Base-by-base conservation (phyloP, 1,140 invertebrate genomes). In the Thrips palmi region DNA sequence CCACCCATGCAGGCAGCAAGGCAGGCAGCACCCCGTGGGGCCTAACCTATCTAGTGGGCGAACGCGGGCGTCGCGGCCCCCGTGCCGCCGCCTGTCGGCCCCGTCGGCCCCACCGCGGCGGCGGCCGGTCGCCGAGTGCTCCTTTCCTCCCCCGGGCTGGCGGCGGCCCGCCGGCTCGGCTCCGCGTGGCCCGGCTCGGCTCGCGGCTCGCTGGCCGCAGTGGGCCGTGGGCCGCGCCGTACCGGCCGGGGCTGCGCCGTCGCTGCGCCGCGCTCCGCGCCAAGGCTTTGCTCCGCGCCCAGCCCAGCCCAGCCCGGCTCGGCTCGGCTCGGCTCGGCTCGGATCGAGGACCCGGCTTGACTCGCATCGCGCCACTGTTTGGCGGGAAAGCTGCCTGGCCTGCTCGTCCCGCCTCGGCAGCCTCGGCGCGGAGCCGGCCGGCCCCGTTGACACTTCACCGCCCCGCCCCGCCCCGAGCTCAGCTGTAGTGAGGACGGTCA, bases 161-260 rank as follows among this genome's bases (percentile, higher is more conserved):
- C 45, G 31, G 39, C 42, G 49, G 41, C 45, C 28, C 30, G 36
- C 39, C 49, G 34, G 38, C 43, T 41, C 32, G 32, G 41, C 40
- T 33, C 50, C 43, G 40, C 37, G 39, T 49, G 48, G 46, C 34
- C 44, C 47, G 35, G 42, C 44, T 46, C 41, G 49, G 47, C 44
- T 49, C 52, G 52, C 50, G 46, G 47, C 48, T n/a, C n/a, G 46
- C 42, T 46, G 44, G 46, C 40, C 41, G 48, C 36, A 32, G 44
- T 48, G 36, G 33, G 42, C 35, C 31, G 33, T 38, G 22, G 23
- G 27, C 37, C 36, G 23, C 33, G 29, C 41, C 38, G 27, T 23
- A 40, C 33, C 14, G 30, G 32, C 28, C 24, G 32, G 32, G 1
- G 37, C 46, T 24, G 39, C 22, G 46, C 47, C 45, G 47, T 45